A percentile compares a stretch with the other conserved stretches of the same genome.
Evolutionary conservation across 2,888 invertebrate genomes (phyloP).

Genomic region (Stictocephala bisonia): DNA sequence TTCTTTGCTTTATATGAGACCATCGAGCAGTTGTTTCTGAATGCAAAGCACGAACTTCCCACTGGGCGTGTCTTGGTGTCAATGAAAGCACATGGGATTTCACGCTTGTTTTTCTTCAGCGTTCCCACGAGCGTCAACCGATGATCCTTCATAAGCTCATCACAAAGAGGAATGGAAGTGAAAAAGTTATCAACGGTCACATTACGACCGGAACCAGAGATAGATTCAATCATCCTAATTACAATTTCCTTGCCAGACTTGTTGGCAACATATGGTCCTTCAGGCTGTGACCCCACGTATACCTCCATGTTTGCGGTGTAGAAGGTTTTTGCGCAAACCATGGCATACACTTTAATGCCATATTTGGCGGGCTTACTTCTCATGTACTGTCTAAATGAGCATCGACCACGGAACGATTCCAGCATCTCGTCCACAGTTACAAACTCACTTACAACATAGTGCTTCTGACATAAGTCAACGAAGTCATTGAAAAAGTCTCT

Average conservation of each 20-base stretch:
- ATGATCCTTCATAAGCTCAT: no score
- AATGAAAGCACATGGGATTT: slow-evolving; percentile 2
- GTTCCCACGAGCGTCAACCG: slow-evolving; percentile 20
- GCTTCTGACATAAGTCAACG: no score
- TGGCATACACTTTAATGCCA: slow-evolving; percentile 20
- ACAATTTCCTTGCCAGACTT: slow-evolving; percentile 13
- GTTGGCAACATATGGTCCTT: slow-evolving; percentile 8
- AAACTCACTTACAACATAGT: no score
- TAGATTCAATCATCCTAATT: slow-evolving; percentile 10
- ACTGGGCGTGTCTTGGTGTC: slow-evolving; percentile 3
- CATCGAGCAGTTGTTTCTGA: slow-evolving; percentile 5
- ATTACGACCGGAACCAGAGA: slow-evolving; percentile 8
- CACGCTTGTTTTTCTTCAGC: slow-evolving; percentile 12
- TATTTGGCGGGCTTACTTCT: slow-evolving; percentile 15
- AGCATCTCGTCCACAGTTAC: slow-evolving; percentile 4
- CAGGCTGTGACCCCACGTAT: slow-evolving; percentile 6
- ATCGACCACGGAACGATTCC: slow-evolving; percentile 12
- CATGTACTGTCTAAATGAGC: slow-evolving; percentile 5
- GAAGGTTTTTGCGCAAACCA: not conserved
- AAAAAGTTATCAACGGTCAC: no score
- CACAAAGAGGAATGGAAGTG: slow-evolving; percentile 9
- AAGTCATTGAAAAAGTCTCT: not conserved
- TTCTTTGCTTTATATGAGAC: slow-evolving; percentile 12
- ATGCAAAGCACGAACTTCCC: slow-evolving; percentile 19
- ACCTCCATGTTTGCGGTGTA: slow-evolving; percentile 3